Percentiles rank a stretch among this genome's conserved stretches.
phyloP scores from a whole-genome alignment of 2,888 invertebrate species.

The Drosophila formosana region DNA sequence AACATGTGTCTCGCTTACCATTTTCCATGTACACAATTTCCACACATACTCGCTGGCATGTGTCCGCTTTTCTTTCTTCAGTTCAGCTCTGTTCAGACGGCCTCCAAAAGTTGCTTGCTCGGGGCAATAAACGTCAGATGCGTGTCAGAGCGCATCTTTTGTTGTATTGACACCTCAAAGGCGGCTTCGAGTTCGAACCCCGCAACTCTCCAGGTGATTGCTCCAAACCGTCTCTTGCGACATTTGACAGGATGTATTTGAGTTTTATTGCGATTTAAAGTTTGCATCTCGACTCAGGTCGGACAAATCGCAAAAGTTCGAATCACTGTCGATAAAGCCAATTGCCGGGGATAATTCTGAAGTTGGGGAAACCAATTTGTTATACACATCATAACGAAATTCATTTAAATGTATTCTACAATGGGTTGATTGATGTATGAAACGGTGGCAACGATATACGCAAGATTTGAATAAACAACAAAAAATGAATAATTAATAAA shows the following conservation, averaged over 20 bases:
- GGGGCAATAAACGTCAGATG: slow-evolving; percentile 76
- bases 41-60: slow-evolving; percentile 17
- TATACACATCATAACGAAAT: neutral
- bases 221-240: slow-evolving; percentile 15
- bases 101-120: slow-evolving; percentile 50
- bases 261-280: slow-evolving; percentile 48
- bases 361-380: slow-evolving; percentile 5
- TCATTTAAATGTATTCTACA: too few species aligned
- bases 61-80: slow-evolving; percentile 32
- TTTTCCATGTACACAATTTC: slow-evolving; percentile 36
- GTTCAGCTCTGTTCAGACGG: slow-evolving; percentile 22
- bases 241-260: slow-evolving; percentile 65
- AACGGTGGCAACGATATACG: neutral
- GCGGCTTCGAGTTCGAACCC: slow-evolving; percentile 38
- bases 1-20: slow-evolving; percentile 55
- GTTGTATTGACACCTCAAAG: slow-evolving; percentile 75
- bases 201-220: slow-evolving; percentile 9
- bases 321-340: neutral
- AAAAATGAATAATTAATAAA: too few species aligned
- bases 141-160: slow-evolving; percentile 70
- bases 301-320: slow-evolving; percentile 59
- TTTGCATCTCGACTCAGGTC: slow-evolving; percentile 18
- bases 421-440: neutral
- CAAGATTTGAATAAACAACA: too few species aligned
- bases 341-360: neutral